Conservation (phyloP, 2,888 invertebrate species). For the Sinopyrophorus schimmeli region DNA sequence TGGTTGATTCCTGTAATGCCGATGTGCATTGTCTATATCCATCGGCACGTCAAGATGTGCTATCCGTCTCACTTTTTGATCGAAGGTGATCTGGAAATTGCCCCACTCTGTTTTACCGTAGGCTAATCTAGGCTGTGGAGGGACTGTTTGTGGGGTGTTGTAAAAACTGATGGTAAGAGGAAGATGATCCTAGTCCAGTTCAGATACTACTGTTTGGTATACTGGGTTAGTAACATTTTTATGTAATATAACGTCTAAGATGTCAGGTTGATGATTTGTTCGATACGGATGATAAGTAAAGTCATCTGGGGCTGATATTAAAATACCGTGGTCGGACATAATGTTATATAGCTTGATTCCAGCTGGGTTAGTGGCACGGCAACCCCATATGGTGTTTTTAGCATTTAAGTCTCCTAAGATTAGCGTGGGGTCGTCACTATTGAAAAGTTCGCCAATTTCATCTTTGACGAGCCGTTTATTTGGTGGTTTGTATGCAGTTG, state of each 20-base stretch:
- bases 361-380: neutral
- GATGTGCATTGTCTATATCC: slow-evolving; percentile 1
- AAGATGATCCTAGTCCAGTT: slow-evolving; percentile 1
- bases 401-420: slow-evolving; percentile 1
- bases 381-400: neutral
- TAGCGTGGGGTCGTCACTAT: neutral
- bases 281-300: neutral
- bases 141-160: neutral
- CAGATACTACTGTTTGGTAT: neutral
- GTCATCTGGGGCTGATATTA: slow-evolving; percentile 1
- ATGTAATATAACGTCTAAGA: slow-evolving; percentile 3
- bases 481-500: neutral
- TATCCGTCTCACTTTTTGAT: slow-evolving; percentile 1
- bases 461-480: neutral
- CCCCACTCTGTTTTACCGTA: slow-evolving; percentile 1
- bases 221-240: neutral
- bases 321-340: neutral
- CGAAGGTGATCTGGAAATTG: neutral
- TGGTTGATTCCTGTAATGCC: slow-evolving; percentile 1
- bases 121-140: neutral
- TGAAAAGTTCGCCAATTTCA: neutral
- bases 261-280: slow-evolving; percentile 5
- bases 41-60: neutral
- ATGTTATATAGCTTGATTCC: slow-evolving; percentile 1
- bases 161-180: neutral